Conservation (phyloP, 2,797 vertebrate species). For the Premnoplex brunnescens region DNA sequence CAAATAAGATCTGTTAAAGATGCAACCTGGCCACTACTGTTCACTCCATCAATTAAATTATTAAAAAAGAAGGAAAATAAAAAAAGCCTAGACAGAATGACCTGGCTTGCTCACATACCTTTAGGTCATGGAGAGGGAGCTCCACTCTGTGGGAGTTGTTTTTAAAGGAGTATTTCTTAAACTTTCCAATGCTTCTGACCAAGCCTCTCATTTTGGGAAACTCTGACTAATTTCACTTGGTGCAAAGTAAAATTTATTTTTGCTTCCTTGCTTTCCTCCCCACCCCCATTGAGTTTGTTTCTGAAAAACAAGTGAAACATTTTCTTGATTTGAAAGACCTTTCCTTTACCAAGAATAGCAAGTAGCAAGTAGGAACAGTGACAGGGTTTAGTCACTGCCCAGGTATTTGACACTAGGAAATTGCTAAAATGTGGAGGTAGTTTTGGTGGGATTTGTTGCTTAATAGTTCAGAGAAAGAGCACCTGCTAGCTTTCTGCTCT, state of each 20-base stretch:
- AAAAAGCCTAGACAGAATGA: not conserved
- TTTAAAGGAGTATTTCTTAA: conserved; percentile 57
- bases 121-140: not conserved
- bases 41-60: not conserved
- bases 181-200: conserved; percentile 54
- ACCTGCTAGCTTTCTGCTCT: not conserved
- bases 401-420: not conserved
- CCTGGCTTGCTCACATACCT: conserved; percentile 13
- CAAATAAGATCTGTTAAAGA: not conserved
- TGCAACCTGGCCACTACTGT: not conserved
- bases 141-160: conserved; percentile 55
- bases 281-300: conserved; percentile 41
- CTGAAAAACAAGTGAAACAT: conserved; percentile 40
- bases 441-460: not conserved
- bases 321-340: conserved; percentile 39
- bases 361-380: not conserved
- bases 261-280: conserved; percentile 55
- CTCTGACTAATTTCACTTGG: conserved; percentile 64
- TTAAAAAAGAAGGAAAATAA: not conserved
- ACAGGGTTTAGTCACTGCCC: conserved; percentile 13
- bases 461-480: not conserved
- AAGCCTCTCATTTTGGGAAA: conserved; percentile 59
- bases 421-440: not conserved
- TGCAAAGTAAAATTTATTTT: conserved; percentile 62
- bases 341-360: conserved; percentile 21